Base-by-base conservation (phyloP, 2,888 invertebrate genomes). In the Mesorhabditis spiculigera region DNA sequence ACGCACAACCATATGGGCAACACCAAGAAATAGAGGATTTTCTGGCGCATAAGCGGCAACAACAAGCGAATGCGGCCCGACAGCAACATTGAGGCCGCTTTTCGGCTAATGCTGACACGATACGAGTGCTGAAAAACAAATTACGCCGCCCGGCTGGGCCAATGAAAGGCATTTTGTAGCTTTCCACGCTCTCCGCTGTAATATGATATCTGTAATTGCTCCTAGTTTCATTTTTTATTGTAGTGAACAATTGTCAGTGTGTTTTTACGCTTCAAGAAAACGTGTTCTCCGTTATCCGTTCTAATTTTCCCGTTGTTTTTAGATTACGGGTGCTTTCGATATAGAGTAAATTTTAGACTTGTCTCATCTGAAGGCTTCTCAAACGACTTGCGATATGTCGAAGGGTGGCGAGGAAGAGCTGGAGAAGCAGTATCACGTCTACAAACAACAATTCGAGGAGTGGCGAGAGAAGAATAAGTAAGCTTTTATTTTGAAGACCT, bases 401-500 rank as follows among this genome's bases (percentile, higher is more conserved):
- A 13, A 50, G 58, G n/a, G n/a, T n/a, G 58, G 10, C 58, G 82
- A 82, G 66, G 80, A 79, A 62, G 84, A 85, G 65, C 74, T 85
- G 42, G 84, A 85, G 62, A 81, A 78, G 66, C 84, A 85, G 68
- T 85, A 85, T 69, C 71, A 74, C 6, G 82, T 81, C 44, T 85
- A 85, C 69, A 80, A 81, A 67, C 77, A 75, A 5, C 82, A 83
- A 50, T 85, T 83, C 67, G 84, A 85, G 66, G 70, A 76, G 61
- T 85, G 85, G 85, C 85, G 82, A 66, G 81, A 81, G 69, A 76
- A 73, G 69, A 85, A 85, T 70, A 79, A 76, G 84, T 82, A 44
- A 64, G 70, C 74, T 69, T 43, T n/a, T 43, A 8, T 10, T 69
- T 6, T 66, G n/a, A 42, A 64, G 65, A 63, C 8, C 41, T 41